These are phyloP conservation scores for Oncorhynchus mykiss DNA, from an alignment of 2,113 vertebrate species.

Conservation along the genomic window DNA sequence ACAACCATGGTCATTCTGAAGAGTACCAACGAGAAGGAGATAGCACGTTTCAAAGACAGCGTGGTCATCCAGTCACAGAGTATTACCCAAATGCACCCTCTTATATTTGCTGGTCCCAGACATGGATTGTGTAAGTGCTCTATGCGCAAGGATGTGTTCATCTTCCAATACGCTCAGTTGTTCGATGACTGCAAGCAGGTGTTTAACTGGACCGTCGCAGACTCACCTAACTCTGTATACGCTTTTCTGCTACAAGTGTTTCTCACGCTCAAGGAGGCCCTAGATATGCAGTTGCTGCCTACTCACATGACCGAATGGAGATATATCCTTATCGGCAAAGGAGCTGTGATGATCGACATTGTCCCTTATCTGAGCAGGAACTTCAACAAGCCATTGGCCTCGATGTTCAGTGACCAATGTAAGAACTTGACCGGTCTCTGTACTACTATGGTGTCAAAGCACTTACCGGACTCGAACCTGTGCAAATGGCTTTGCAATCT, in stretches of 20 bases:
- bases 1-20: background rate
- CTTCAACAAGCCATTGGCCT: background rate
- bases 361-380: background rate
- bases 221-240: background rate
- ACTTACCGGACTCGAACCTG: background rate
- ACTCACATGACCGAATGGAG: background rate
- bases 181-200: too few relatives aligned
- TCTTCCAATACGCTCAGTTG: too few relatives aligned
- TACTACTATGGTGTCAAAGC: too few relatives aligned
- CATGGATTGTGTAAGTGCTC: background rate
- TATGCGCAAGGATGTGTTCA: too few relatives aligned
- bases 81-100: background rate
- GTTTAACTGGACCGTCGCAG: background rate
- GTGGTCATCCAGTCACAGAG: background rate
- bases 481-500: background rate
- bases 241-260: background rate
- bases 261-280: background rate
- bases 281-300: background rate
- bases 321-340: background rate
- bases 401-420: background rate
- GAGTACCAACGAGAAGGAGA: background rate
- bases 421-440: background rate
- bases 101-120: background rate
- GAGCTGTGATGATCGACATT: background rate
- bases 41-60: background rate